phyloP scores from a whole-genome alignment of 2,888 invertebrate genomes.

The Eupeodes latifasciatus region DNA sequence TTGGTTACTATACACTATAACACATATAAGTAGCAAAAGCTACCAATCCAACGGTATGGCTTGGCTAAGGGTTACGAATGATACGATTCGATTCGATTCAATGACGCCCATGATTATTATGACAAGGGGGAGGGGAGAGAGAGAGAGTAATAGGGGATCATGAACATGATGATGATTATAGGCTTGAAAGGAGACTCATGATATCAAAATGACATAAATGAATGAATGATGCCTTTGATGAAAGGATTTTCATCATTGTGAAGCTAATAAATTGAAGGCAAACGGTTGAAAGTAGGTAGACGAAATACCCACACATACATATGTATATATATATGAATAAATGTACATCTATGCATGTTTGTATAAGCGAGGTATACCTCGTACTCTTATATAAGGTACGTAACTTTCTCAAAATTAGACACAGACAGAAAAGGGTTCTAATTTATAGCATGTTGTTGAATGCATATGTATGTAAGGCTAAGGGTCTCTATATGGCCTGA shows the following conservation, averaged over 20 bases:
- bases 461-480: slow-evolving; percentile 19
- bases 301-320: too few relatives aligned
- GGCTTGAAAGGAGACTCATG: slow-evolving; percentile 65
- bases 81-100: slow-evolving; percentile 67
- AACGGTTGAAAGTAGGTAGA: slow-evolving; percentile 34
- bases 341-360: too few relatives aligned
- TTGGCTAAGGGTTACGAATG: slow-evolving; percentile 60
- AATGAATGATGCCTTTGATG: slow-evolving; percentile 75
- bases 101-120: slow-evolving; percentile 68
- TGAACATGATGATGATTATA: slow-evolving; percentile 56
- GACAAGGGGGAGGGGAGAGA: slow-evolving; percentile 7
- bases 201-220: slow-evolving; percentile 75
- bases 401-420: not conserved
- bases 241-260: slow-evolving; percentile 72
- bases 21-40: slow-evolving; percentile 20
- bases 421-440: not conserved
- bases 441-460: not conserved
- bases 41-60: slow-evolving; percentile 49
- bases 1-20: slow-evolving; percentile 47
- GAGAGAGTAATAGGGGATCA: slow-evolving; percentile 10
- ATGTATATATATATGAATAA: too few relatives aligned
- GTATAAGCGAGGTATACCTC: not conserved
- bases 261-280: slow-evolving; percentile 71
- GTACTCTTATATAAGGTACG: not conserved
- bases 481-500: not conserved